A percentile compares a stretch with the other conserved stretches of the same genome.
Conservation (phyloP, 2,888 invertebrate species). For the Platycheirus albimanus region DNA sequence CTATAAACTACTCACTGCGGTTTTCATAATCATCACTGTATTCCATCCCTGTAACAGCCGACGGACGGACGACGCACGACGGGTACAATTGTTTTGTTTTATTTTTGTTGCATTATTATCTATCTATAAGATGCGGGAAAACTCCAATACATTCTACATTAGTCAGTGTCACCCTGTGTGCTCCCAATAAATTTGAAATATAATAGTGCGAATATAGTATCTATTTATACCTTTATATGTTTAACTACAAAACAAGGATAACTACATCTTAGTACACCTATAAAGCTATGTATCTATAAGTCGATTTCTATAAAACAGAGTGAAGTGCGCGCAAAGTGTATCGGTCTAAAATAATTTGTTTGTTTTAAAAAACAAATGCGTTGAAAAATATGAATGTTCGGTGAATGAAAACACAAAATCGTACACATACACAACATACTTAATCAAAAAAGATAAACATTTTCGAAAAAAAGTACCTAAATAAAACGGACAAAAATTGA, state of each 20-base stretch:
- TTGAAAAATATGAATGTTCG: not conserved
- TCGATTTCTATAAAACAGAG: conserved; percentile 6
- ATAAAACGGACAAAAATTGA: conserved; percentile 9
- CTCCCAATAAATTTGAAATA: conserved; percentile 56
- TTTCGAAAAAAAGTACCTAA: conserved; percentile 6
- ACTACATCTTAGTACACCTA: no score
- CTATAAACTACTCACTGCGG: not conserved
- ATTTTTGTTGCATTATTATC: conserved; percentile 5
- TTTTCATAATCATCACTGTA: not conserved
- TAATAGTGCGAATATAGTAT: conserved; percentile 49
- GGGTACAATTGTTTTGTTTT: conserved; percentile 27
- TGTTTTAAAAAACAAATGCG: not conserved
- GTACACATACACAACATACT: no score
- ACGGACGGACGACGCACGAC: conserved; percentile 16
- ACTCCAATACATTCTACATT: conserved; percentile 6
- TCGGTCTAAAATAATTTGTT: not conserved
- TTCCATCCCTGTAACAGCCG: not conserved
- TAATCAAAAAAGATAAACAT: conserved; percentile 12
- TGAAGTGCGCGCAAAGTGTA: conserved; percentile 43
- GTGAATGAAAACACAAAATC: not conserved
- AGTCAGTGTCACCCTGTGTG: conserved; percentile 1
- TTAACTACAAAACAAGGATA: conserved; percentile 31
- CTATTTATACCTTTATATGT: not conserved
- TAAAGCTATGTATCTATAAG: not conserved
- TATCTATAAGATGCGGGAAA: no score